phyloP scores from a whole-genome alignment of 2,113 vertebrate genomes.

The Scartelaos histophorus region DNA sequence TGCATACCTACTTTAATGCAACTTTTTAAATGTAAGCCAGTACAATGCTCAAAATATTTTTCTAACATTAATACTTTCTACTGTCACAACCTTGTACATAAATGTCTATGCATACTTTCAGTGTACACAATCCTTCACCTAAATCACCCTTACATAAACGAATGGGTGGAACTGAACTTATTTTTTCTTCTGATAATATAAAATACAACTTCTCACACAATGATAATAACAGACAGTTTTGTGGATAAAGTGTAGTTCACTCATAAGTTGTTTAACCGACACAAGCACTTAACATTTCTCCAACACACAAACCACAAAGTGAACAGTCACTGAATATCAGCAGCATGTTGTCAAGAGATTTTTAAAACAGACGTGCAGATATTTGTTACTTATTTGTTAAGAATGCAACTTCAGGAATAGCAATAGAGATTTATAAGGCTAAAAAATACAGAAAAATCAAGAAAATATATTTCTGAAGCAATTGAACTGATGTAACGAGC shows the following conservation, averaged over 20 bases:
- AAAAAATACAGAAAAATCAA: slow-evolving; percentile 64
- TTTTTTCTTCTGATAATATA: slow-evolving; percentile 60
- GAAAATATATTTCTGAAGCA: slow-evolving; percentile 68
- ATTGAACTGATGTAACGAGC: slow-evolving; percentile 77
- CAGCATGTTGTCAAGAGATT: slow-evolving; percentile 68
- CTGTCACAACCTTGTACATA: slow-evolving; percentile 61
- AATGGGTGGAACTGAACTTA: slow-evolving; percentile 42
- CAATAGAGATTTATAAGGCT: slow-evolving; percentile 62
- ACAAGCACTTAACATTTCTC: slow-evolving; percentile 73
- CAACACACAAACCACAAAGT: slow-evolving; percentile 74
- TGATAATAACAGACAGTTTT: slow-evolving; percentile 69
- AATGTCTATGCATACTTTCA: slow-evolving; percentile 64
- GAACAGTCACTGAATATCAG: slow-evolving; percentile 76
- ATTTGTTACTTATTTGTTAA: slow-evolving; percentile 64
- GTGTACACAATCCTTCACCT: slow-evolving; percentile 51
- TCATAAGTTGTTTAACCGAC: slow-evolving; percentile 64
- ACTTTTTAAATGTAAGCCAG: slow-evolving; percentile 54
- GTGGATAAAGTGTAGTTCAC: slow-evolving; percentile 69
- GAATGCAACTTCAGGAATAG: slow-evolving; percentile 59
- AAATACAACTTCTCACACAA: slow-evolving; percentile 77
- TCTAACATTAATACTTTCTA: slow-evolving; percentile 62
- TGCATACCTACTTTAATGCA: slow-evolving; percentile 17
- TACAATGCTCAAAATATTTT: slow-evolving; percentile 59
- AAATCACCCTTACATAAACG: slow-evolving; percentile 44
- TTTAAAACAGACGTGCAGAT: slow-evolving; percentile 70